Evolutionary conservation across 64 coral and sea anemone species (phyloP).

Genomic region (Hydrozoanthus tunicans): DNA sequence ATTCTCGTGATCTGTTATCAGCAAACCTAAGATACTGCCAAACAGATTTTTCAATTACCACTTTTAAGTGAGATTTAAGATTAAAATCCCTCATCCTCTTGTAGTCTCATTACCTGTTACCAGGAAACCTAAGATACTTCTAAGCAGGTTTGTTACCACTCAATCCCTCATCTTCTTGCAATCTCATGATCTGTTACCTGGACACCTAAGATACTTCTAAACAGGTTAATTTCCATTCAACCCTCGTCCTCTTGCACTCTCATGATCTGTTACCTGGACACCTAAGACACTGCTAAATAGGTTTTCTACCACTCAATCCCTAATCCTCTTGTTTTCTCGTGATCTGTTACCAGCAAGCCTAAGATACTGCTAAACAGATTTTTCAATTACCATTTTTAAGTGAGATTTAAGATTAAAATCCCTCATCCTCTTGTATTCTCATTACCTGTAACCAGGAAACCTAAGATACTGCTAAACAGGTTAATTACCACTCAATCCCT

Average conservation of each 20-base stretch:
- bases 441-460: not conserved
- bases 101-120: not conserved
- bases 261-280: not conserved
- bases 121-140: not conserved
- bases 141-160: not conserved
- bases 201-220: conserved; percentile 1
- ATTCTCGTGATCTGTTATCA: too few relatives aligned
- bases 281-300: too few relatives aligned
- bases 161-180: too few relatives aligned
- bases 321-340: too few relatives aligned
- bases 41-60: conserved; percentile 13
- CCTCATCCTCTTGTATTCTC: not conserved
- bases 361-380: conserved; percentile 39
- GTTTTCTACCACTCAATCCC: too few relatives aligned
- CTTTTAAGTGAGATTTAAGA: too few relatives aligned
- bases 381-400: too few relatives aligned
- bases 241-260: too few relatives aligned
- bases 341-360: too few relatives aligned
- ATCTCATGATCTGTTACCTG: not conserved
- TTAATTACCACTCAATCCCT: not conserved
- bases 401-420: too few relatives aligned
- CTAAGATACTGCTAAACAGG: not conserved
- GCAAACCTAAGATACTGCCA: not conserved
- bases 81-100: too few relatives aligned
- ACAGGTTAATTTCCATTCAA: conserved; percentile 1